Evolutionary conservation across 1,140 invertebrate genomes (phyloP).

Genomic region (Drosophila kohkoa): DNA sequence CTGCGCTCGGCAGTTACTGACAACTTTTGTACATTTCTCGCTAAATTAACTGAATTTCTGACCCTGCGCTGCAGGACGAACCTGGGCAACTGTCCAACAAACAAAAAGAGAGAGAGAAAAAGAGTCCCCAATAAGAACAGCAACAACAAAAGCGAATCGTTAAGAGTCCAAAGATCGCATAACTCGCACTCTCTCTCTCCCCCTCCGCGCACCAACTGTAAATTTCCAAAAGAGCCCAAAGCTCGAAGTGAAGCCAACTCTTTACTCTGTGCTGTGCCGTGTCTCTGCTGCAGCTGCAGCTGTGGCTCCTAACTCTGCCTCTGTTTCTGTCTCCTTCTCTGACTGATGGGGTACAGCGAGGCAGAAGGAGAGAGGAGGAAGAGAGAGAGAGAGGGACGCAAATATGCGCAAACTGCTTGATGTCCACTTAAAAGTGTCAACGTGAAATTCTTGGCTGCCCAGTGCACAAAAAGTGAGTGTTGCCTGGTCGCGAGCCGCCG

Average conservation of each 20-base stretch:
- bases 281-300: constrained; percentile 58
- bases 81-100: constrained; percentile 51
- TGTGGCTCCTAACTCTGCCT: constrained; percentile 39
- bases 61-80: constrained; percentile 66
- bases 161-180: constrained; percentile 82
- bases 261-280: constrained; percentile 11
- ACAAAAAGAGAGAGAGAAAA: constrained; percentile 23
- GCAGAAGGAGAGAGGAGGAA: not conserved
- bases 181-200: constrained; percentile 56
- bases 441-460: constrained; percentile 78
- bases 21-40: constrained; percentile 82
- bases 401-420: constrained; percentile 82
- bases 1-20: constrained; percentile 45
- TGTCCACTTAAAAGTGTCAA: constrained; percentile 83
- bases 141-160: constrained; percentile 72
- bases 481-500: constrained; percentile 64
- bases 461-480: constrained; percentile 62
- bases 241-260: constrained; percentile 11
- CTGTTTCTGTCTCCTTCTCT: constrained; percentile 1
- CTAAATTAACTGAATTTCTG: constrained; percentile 83
- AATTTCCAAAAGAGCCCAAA: constrained; percentile 67
- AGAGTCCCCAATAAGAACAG: constrained; percentile 25
- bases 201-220: constrained; percentile 48
- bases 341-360: not conserved
- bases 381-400: not conserved